Evolutionary conservation across 2,888 invertebrate species (phyloP).

Genomic region (Agrochola lota): DNA sequence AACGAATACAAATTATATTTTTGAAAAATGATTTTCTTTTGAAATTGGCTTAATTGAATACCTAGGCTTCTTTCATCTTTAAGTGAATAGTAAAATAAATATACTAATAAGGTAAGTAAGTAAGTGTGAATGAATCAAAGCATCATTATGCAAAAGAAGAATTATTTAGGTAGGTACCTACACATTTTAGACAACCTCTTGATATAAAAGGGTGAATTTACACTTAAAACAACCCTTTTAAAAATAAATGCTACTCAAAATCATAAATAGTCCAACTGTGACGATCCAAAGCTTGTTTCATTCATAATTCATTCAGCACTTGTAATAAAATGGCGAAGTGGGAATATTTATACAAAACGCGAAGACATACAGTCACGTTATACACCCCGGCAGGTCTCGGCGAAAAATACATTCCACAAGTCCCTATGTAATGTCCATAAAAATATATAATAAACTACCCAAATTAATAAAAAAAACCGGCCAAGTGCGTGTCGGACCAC

Average conservation of each 20-base stretch:
- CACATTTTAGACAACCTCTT: background rate
- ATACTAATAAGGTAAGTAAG: background rate
- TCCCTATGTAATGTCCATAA: no score
- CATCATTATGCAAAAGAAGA: background rate
- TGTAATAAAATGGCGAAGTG: background rate
- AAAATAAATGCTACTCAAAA: constrained; percentile 14
- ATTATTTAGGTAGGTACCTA: background rate
- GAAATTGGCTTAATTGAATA: background rate
- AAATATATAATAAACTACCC: no score
- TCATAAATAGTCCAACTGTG: background rate
- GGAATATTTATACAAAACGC: background rate
- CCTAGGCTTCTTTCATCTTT: no score
- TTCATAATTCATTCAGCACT: constrained; percentile 29
- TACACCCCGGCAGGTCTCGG: no score
- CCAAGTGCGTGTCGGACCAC: no score
- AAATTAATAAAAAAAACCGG: no score
- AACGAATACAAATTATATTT: no score
- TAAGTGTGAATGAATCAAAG: background rate
- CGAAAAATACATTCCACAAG: no score
- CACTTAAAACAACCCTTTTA: constrained; percentile 16
- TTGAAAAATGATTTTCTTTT: background rate
- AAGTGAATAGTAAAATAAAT: no score
- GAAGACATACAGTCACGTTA: no score
- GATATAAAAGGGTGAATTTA: constrained; percentile 1
- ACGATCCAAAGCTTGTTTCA: background rate